Base-by-base conservation (phyloP, 2,888 invertebrate species). In the Zhuqinia jingwanae region DNA sequence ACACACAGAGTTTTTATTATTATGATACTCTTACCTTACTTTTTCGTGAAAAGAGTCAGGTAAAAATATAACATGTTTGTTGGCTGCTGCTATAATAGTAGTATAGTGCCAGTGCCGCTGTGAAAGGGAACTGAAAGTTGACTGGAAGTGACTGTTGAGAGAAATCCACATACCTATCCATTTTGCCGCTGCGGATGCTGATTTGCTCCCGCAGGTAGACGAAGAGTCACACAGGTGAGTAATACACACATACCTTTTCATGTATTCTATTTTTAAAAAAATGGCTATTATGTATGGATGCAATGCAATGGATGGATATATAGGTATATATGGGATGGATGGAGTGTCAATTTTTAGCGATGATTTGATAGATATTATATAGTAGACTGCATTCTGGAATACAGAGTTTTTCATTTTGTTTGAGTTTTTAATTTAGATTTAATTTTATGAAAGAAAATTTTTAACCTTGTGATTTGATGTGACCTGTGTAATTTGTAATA, bases 111-210 rank as follows among this genome's bases (percentile, higher is more conserved):
- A n/a, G n/a, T n/a, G n/a, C n/a, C n/a, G n/a, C n/a, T n/a, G n/a
- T n/a, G n/a, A n/a, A n/a, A 53, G 22, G 42, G 56, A 53, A 76
- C 76, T 73, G 65, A 56, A n/a, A 76, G 56, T 76, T 36, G 56
- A 78, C 78, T 65, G 70, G 70, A 83, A 83, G 83, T 83, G 85
- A 68, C 85, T 85, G 85, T 85, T 78, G 53, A 70, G 30, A 15
- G 68, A 45, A 70, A 45, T 27, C 30, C 68, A 42, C 73, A 75
- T 83, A 83, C 65, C 56, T 75, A 53, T 68, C 56, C 81, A 36
- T 63, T 68, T 84, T 84, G 78, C 85, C 85, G 85, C 85, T 85
- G 58, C 78, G 85, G 85, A 85, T 85, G 85, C 85, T 85, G 85
- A 85, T 85, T 85, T 78, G 85, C 73, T 85, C 68, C 42, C 58